Evolutionary conservation across 2,113 vertebrate genomes (phyloP), one percentile per base, ranked within the genome.

Genomic region (Zosterops borbonicus): DNA sequence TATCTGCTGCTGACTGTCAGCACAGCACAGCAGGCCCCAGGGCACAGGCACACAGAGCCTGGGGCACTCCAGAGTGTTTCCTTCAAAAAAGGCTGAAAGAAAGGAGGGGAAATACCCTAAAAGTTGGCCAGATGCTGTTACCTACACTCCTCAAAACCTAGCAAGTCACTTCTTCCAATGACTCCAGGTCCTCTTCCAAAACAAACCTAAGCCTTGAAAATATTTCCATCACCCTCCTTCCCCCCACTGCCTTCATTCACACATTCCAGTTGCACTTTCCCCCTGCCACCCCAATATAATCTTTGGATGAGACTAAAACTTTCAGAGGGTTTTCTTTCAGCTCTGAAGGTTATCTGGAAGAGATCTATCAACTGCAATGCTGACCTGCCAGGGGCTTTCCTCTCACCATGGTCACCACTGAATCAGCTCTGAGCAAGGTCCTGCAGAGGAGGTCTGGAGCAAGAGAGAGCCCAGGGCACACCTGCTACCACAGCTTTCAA

Each of bases 1-100:
- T 84, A 87, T 64, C 92, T 64, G 44, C 55, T 59, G 80, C 87
- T 92, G 75, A 71, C 62, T 77, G 28, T 37, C 89, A 90, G 85
- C 71, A 94, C 71, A 69, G 77, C 69, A 67, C 39, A 35, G 55
- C 27, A 62, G 56, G 27, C 59, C 67, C 28, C 5, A 19, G 31
- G 31, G 14, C 14, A 59, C 17, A 0, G 25, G 35, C 58, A 65
- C 2, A 20, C 41, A 81, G 6, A 69, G 46, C 31, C 35, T 25
- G 35, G 13, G 24, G 39, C 35, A 28, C 25, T 68, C 4, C 0
- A 49, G 22, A 55, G 6, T 23, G 22, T 16, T 68, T 81, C 20
- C 41, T 76, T 69, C 63, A 47, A 58, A 50, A 41, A 15, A 56
- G n/a, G 22, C 0, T 0, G 7, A 78, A n/a, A 67, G 5, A n/a